Base-by-base conservation (phyloP, 92 coral and sea anemone species). In the Bergia sp. region DNA sequence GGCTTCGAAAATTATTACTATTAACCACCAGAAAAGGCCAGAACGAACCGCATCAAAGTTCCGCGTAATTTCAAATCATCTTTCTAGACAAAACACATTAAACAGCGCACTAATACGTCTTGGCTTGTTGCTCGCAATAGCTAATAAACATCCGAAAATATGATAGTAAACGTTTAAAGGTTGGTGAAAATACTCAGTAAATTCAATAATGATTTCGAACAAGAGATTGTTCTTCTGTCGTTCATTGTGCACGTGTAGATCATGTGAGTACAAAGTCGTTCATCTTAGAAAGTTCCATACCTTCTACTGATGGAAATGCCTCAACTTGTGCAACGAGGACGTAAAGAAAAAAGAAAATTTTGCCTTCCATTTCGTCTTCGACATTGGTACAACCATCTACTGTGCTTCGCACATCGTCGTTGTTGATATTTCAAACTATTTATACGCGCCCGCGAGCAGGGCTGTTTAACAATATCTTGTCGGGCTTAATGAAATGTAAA, bases 381-480 rank as follows among this genome's bases (percentile, higher is more conserved):
- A 37, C 42, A 78, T n/a, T 23, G n/a, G 36, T 42, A 18, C 11
- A 18, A 20, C 10, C 37, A 13, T 37, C 73, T 69, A n/a, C 9
- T 69, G 7, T 11, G 16, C 7, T 15, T 2, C 37, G 5, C 49
- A 23, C 81, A 41, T 42, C 38, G 61, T 36, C 43, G 37, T 20
- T 41, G 57, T 23, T 41, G 50, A 47, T 44, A 44, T 42, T 21
- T 53, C 23, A 4, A 44, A 20, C 5, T 43, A n/a, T 77, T 49
- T 6, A n/a, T 3, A 73, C 42, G 77, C 77, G 77, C 77, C 77
- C 77, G 77, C 77, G 77, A 73, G 77, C 77, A 73, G 41, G 37
- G 40, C 53, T 5, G 3, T 16, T 77, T 37, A 20, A 10, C 50
- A 75, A 75, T 43, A 7, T 3, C 58, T 44, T 20, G 44, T 37